These are phyloP conservation scores for Conomelus anceps DNA, from an alignment of 2,888 invertebrate species.

Conservation along the genomic window DNA sequence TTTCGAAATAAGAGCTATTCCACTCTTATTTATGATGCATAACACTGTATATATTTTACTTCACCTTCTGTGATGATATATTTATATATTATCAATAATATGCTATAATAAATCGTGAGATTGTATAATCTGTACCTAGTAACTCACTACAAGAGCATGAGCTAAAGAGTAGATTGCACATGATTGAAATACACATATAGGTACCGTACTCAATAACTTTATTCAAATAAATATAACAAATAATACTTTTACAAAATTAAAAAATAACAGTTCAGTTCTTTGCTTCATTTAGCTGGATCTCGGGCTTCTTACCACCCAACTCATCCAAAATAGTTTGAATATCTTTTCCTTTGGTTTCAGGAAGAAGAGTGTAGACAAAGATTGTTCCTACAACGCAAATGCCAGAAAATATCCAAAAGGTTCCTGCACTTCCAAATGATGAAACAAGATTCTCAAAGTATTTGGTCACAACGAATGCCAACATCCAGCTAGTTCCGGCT, in stretches of 20 bases:
- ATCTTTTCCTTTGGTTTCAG: constrained; percentile 2
- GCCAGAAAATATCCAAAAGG: not conserved
- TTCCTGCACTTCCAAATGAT: not conserved
- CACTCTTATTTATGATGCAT: too few relatives aligned
- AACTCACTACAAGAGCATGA: too few relatives aligned
- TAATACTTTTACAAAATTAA: not conserved
- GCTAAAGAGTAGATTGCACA: too few relatives aligned
- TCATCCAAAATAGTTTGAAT: constrained; percentile 5
- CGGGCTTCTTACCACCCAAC: not conserved
- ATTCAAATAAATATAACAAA: not conserved
- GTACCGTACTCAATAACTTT: not conserved
- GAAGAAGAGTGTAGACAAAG: not conserved
- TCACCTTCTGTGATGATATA: too few relatives aligned
- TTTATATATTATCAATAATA: too few relatives aligned
- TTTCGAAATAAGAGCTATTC: too few relatives aligned
- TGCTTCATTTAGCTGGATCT: not conserved
- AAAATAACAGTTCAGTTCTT: not conserved
- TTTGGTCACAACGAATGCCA: not conserved
- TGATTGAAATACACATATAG: too few relatives aligned
- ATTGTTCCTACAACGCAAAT: not conserved
- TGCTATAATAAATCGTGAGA: too few relatives aligned
- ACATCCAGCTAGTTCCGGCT: not conserved
- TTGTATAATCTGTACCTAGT: too few relatives aligned
- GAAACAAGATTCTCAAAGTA: not conserved
- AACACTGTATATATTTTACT: too few relatives aligned